Conservation (phyloP, 2,888 invertebrate genomes). For the Cryptops parisi region DNA sequence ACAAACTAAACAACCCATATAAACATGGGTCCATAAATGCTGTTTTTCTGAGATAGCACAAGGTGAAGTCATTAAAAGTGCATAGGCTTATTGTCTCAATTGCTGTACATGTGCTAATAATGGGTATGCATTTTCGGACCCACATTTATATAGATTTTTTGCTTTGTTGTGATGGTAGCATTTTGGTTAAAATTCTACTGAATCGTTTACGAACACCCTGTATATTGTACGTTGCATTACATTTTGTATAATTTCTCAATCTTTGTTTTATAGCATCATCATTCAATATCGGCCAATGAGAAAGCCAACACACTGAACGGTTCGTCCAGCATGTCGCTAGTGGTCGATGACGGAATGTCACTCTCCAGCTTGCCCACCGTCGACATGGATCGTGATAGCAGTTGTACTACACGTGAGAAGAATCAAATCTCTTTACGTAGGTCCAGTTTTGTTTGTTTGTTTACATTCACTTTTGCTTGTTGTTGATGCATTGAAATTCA, state of each 20-base stretch:
- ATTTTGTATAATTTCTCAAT: not conserved
- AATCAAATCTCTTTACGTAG: conserved; percentile 58
- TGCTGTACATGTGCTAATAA: too few relatives aligned
- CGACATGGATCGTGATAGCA: conserved; percentile 26
- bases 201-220: too few relatives aligned
- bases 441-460: conserved; percentile 28
- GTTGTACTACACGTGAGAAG: conserved; percentile 64
- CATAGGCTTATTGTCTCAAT: too few relatives aligned
- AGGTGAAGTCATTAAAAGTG: too few relatives aligned
- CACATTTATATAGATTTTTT: too few relatives aligned
- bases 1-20: too few relatives aligned
- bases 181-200: too few relatives aligned
- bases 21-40: too few relatives aligned
- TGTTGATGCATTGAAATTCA: not conserved
- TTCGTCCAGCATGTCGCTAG: conserved; percentile 10
- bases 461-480: not conserved
- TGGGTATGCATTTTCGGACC: too few relatives aligned
- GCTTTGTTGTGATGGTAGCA: too few relatives aligned
- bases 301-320: conserved; percentile 18
- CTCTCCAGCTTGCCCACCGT: conserved; percentile 18
- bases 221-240: not conserved
- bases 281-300: not conserved
- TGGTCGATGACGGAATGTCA: conserved; percentile 19
- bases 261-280: not conserved
- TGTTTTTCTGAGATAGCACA: too few relatives aligned